phyloP scores from a whole-genome alignment of 64 coral and sea anemone genomes.

The Porites lutea region DNA sequence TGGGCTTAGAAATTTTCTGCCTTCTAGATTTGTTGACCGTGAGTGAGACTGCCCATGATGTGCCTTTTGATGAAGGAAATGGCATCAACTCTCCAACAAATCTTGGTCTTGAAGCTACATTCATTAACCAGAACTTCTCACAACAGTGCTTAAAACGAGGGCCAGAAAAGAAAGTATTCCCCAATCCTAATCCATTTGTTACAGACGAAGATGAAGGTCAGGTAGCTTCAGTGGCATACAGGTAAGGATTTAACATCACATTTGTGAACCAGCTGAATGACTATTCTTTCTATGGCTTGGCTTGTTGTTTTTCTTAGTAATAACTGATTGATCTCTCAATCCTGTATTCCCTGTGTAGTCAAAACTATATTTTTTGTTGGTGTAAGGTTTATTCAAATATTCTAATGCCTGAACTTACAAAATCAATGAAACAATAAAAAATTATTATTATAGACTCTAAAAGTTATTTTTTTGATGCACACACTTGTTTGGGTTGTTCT shows the following conservation, averaged over 20 bases:
- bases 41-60: conserved; percentile 94
- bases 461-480: no score
- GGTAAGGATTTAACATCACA: conserved; percentile 13
- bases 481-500: no score
- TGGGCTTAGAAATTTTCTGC: not conserved
- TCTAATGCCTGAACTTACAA: no score
- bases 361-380: no score
- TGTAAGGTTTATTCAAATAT: no score
- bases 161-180: conserved; percentile 61
- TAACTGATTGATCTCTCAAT: no score
- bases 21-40: conserved; percentile 87
- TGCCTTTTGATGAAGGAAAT: conserved; percentile 88
- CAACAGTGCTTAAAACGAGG: conserved; percentile 95
- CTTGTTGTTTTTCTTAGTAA: no score
- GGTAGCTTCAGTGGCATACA: conserved; percentile 97
- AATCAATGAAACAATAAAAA: no score
- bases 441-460: no score
- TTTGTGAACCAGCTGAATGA: no score
- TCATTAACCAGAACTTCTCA: conserved; percentile 99
- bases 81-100: conserved; percentile 98
- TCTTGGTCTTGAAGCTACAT: conserved; percentile 97
- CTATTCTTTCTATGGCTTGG: no score
- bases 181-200: conserved; percentile 94
- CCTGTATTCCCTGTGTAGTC: no score
- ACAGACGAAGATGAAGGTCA: conserved; percentile 84